Evolutionary conservation across 2,797 vertebrate species (phyloP).

Genomic region (Tarsius wallacei): DNA sequence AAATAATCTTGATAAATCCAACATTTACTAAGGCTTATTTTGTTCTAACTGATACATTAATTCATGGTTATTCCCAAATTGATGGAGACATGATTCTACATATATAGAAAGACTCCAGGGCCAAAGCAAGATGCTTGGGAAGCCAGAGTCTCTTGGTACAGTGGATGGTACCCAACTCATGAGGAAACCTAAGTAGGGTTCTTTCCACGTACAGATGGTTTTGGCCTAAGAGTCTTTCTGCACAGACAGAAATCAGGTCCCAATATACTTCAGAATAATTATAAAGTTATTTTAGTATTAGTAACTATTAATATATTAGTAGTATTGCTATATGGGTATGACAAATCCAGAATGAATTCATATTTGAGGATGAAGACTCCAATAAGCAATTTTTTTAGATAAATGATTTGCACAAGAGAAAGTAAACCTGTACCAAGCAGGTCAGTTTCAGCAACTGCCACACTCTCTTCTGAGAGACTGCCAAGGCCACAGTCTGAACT

Average conservation of each 20-base stretch:
- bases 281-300: background rate
- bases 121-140: background rate
- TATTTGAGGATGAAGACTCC: background rate
- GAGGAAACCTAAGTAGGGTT: background rate
- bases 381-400: background rate
- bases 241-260: background rate
- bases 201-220: background rate
- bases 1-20: background rate
- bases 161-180: background rate
- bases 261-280: background rate
- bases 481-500: background rate
- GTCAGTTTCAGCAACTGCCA: background rate
- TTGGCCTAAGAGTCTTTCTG: background rate
- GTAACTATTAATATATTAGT: too few relatives aligned
- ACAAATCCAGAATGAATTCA: background rate
- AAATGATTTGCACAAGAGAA: background rate
- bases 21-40: conserved; percentile 19
- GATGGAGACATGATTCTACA: background rate
- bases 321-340: background rate
- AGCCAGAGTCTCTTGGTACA: background rate
- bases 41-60: background rate
- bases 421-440: background rate
- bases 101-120: background rate
- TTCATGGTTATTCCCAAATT: background rate
- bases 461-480: background rate